phyloP scores from a whole-genome alignment of 2,113 vertebrate species.

The Todiramphus chloris region DNA sequence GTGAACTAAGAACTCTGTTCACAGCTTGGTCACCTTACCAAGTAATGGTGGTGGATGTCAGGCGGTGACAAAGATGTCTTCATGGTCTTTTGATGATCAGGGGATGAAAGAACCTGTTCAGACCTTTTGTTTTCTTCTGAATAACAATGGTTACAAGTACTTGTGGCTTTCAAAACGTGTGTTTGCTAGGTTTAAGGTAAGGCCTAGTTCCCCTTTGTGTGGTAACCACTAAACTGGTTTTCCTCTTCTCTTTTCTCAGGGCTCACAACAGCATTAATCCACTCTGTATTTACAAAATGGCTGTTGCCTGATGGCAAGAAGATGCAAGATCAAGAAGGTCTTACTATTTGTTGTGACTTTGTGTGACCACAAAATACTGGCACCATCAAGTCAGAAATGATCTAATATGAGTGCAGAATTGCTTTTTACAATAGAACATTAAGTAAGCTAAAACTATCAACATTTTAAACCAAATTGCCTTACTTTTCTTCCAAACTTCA shows the following conservation, averaged over 20 bases:
- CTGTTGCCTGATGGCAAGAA: constrained; percentile 63
- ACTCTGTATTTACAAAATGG: constrained; percentile 54
- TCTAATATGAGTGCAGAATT: constrained; percentile 72
- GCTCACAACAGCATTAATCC: constrained; percentile 91
- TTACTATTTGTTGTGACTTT: constrained; percentile 67
- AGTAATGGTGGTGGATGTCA: neutral
- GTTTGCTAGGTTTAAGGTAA: neutral
- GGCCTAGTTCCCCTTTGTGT: neutral
- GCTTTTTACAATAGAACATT: constrained; percentile 82
- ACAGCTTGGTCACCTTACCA: neutral
- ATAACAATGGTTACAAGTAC: neutral
- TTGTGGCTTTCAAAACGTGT: neutral
- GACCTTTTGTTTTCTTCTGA: neutral
- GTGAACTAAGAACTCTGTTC: neutral
- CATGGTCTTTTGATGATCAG: neutral
- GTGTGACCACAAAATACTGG: constrained; percentile 67
- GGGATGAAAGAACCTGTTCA: neutral
- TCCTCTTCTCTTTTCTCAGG: constrained; percentile 75
- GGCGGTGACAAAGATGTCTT: neutral
- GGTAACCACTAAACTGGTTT: neutral
- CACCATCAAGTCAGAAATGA: constrained; percentile 71
- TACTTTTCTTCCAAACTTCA: constrained; percentile 89
- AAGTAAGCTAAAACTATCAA: constrained; percentile 84
- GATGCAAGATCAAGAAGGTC: constrained; percentile 65
- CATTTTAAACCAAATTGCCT: constrained; percentile 92